Evolutionary conservation across 2,797 vertebrate species (phyloP).

Genomic region (Paguma larvata): DNA sequence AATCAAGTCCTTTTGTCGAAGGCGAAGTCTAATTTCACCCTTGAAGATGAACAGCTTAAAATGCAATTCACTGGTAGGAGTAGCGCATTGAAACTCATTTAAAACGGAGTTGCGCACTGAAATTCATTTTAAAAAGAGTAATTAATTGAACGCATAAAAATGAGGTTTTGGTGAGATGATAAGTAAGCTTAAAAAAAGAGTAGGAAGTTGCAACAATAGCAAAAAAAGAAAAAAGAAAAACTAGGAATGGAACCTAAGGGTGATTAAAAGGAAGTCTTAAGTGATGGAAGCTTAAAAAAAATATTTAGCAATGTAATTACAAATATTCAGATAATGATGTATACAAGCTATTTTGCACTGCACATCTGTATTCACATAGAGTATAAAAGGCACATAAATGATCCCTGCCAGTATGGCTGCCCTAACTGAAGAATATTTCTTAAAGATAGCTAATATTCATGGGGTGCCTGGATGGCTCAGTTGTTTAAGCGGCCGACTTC

Average conservation of each 20-base stretch:
- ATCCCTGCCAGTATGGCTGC: background rate
- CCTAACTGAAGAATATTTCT: slow-evolving; percentile 54
- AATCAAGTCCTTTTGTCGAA: slow-evolving; percentile 40
- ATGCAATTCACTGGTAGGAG: background rate
- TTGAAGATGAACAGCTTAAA: slow-evolving; percentile 6
- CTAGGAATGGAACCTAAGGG: background rate
- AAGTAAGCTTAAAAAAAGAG: background rate
- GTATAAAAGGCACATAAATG: background rate
- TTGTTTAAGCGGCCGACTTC: too few species aligned
- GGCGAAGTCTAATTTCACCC: slow-evolving; percentile 24
- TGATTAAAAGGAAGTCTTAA: slow-evolving; percentile 6
- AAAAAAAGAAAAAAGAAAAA: background rate
- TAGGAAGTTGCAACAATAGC: background rate
- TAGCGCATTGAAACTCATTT: background rate
- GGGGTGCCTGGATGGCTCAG: too few species aligned
- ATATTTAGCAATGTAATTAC: slow-evolving; percentile 15
- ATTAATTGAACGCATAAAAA: slow-evolving; percentile 18
- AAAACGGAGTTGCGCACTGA: background rate
- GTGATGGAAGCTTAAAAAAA: background rate
- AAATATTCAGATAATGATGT: slow-evolving; percentile 24
- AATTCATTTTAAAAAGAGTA: slow-evolving; percentile 8
- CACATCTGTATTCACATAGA: background rate
- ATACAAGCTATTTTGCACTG: background rate
- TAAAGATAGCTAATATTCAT: background rate
- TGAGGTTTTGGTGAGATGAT: slow-evolving; percentile 54